Evolutionary conservation across 2,113 vertebrate genomes (phyloP).

Genomic region (Pelvicachromis taeniatus): DNA sequence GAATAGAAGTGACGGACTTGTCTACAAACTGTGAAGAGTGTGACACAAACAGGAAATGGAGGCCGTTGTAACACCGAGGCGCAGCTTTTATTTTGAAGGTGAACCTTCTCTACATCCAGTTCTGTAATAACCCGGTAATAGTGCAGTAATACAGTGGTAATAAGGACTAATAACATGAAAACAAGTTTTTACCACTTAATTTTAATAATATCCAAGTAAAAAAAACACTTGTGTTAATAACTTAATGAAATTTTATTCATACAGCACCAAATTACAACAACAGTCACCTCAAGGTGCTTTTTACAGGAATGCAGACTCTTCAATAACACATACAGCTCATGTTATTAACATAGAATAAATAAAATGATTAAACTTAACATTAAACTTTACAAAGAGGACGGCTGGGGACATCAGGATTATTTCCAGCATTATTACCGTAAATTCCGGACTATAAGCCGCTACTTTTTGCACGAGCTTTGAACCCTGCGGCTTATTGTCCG

Average conservation of each 20-base stretch:
- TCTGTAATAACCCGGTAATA: background rate
- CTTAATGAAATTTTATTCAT: background rate
- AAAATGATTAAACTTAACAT: background rate
- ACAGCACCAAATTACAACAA: background rate
- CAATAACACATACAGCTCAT: background rate
- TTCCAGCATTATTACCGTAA: background rate
- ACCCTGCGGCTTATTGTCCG: no score
- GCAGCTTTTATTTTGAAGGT: background rate
- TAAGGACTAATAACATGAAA: background rate
- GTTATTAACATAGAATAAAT: background rate
- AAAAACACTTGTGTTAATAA: background rate
- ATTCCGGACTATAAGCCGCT: no score
- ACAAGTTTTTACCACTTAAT: background rate
- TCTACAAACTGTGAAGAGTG: background rate
- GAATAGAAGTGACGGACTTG: background rate
- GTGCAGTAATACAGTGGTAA: accelerated
- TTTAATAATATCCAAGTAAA: background rate
- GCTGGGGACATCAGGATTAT: background rate
- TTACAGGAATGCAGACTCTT: background rate
- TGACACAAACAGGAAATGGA: background rate
- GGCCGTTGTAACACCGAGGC: background rate
- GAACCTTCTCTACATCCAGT: background rate
- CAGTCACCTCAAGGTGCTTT: background rate
- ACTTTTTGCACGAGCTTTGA: no score
- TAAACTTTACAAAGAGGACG: background rate